Base-by-base conservation (phyloP, 1,140 invertebrate species). In the Akabosia matsudoensis region DNA sequence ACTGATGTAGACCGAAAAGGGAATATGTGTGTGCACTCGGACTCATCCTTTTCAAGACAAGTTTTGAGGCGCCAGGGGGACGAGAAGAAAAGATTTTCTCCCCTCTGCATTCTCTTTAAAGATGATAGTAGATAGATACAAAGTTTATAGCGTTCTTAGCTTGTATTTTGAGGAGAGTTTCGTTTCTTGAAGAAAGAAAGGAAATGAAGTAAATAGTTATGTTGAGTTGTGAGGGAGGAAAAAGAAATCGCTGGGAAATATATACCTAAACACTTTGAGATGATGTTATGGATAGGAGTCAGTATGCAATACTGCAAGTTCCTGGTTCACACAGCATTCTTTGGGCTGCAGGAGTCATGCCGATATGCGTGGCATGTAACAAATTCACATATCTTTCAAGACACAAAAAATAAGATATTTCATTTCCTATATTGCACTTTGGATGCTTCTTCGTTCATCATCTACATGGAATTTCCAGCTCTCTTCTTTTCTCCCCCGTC, bases 61-160 rank as follows among this genome's bases (percentile, higher is more conserved):
- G 61, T 67, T 67, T 45, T 67, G 61, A 67, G 61, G 61, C 61
- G 61, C 61, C 61, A 67, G 61, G 61, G 61, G 61, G 61, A 67
- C 61, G 61, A n/a, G 7, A 10, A 22, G n/a, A 22, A 61, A 61
- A 67, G 61, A 30, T 13, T 67, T 61, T 67, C 61, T 22, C 61
- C 61, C 30, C 22, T 31, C 28, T 30, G 14, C 10, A 28, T 30
- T 30, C 28, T 24, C 22, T 13, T 24, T 4, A 24, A 67, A 4
- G 61, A 30, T 10, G 24, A 67, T 67, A 10, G 37, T 10, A 10
- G 37, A 7, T 45, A n/a, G n/a, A n/a, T n/a, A n/a, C n/a, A n/a
- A n/a, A n/a, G n/a, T n/a, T n/a, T n/a, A n/a, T n/a, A n/a, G n/a
- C n/a, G n/a, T n/a, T n/a, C n/a, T n/a, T n/a, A n/a, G n/a, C n/a